Base-by-base conservation (phyloP, 2,797 vertebrate genomes). In the Microctenopoma steveboyesi region DNA sequence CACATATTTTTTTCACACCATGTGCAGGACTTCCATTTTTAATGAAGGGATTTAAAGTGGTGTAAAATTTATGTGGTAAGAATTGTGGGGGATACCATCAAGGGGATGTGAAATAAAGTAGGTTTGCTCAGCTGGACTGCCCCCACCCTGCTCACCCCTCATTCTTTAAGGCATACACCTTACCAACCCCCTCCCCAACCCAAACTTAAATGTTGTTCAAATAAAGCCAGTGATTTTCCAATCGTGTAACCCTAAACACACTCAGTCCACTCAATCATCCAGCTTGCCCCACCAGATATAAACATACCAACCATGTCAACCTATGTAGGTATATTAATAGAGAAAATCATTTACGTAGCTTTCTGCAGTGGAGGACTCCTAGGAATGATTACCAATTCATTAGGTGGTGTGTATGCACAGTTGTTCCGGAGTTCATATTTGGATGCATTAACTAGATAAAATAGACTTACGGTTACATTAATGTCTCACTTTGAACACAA, bases 111-210 rank as follows among this genome's bases (percentile, higher is more conserved):
- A 93, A 93, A 88, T 89, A 82, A 86, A 86, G 86, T 89, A 75
- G 83, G 93, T 94, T 94, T 95, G 88, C 90, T 93, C 93, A 95
- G 94, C 93, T 95, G 94, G 82, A 68, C 56, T 57, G 15, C 37
- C 68, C 59, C 53, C 58, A 42, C 37, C 52, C 39, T 46, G 55
- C 66, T 74, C 76, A 40, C 30, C 52, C 65, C 35, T 60, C 65
- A 58, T 57, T 57, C 69, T 70, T 74, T 69, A 81, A 76, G 67
- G 57, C 69, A 68, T 69, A 76, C 86, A 82, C 79, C 62, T 73
- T 54, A 82, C 69, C 79, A 72, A 37, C 80, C 79, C 81, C 82
- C 84, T 75, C 71, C 66, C 56, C 65, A 72, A 43, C 61, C 42
- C 27, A 45, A 64, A 60, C 78, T 82, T 72, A 85, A 83, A 84